Conservation (phyloP, 2,797 vertebrate species). For the Fistularia commersonii region DNA sequence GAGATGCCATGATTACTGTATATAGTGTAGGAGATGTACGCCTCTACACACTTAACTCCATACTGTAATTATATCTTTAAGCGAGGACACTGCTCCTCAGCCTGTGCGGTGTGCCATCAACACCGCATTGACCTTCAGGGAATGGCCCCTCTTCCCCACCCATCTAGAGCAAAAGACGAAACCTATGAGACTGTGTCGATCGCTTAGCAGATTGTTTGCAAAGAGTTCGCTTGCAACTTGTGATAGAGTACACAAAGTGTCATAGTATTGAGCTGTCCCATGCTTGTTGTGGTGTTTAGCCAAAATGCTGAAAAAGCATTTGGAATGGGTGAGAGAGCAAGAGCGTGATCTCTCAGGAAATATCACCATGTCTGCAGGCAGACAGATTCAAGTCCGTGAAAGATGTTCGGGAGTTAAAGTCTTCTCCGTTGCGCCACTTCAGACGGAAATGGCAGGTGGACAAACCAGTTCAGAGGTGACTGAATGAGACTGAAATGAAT, state of each 20-base stretch:
- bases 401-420: neutral
- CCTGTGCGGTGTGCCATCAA: constrained; percentile 42
- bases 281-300: no score
- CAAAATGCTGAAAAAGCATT: no score
- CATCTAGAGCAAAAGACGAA: constrained; percentile 3
- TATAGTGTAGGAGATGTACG: constrained; percentile 43
- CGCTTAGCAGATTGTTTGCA: neutral
- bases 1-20: constrained; percentile 19
- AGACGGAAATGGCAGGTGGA: constrained; percentile 30
- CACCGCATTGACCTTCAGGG: constrained; percentile 46
- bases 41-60: constrained; percentile 40
- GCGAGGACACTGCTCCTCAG: constrained; percentile 42
- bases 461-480: constrained; percentile 46
- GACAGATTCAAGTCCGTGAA: neutral
- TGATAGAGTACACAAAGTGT: neutral
- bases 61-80: constrained; percentile 56
- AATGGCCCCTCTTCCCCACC: constrained; percentile 26
- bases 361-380: no score
- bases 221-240: neutral
- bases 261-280: neutral
- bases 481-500: constrained; percentile 12
- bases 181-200: neutral
- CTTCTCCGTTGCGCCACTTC: constrained; percentile 1
- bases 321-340: no score
- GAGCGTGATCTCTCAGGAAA: no score